Evolutionary conservation across 1,140 invertebrate genomes (phyloP), one percentile per base, ranked within the genome.

Genomic region (Sarcophaga peregrina): DNA sequence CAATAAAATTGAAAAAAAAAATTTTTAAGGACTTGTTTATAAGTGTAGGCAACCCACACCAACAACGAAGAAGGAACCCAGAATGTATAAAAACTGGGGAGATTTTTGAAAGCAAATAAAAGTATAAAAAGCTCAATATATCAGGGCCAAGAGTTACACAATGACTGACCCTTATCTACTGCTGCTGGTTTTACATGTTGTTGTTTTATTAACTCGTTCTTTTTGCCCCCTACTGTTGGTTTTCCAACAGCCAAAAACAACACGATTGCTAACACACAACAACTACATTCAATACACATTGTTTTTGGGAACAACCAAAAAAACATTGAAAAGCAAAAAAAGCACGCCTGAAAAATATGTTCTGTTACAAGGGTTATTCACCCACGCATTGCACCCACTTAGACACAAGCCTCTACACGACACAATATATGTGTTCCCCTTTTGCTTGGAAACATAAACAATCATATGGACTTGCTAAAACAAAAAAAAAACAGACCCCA

Each of bases 161-260:
- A 17, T 68, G 58, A 68, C 58, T 68, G 58, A 68, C 58, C 58
- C 58, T 68, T 68, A 17, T 68, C 58, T 68, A 68, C 58, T 68
- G 15, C n/a, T 68, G 58, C 9, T 68, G 25, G 25, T 68, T 68
- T 2, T 68, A 20, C 58, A 68, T 17, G 58, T 20, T 17, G 5
- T 68, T 68, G 17, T 68, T 58, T 58, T 58, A 15, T 58, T 58
- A 58, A 58, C 58, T 68, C 7, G 15, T 68, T 68, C 20, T 20
- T 68, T 13, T 68, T 68, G 52, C 52, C 52, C 11, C 5, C 52
- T 13, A 5, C n/a, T 1, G 6, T 20, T 68, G 11, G 8, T 58
- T 68, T 68, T 68, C 20, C 25, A 37, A 37, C 25, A 17, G 58
- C 20, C 7, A 68, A n/a, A 20, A 68, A 68, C 17, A 68, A 68